phyloP scores from a whole-genome alignment of 2,797 vertebrate species.

The Ctenopoma multispine region DNA sequence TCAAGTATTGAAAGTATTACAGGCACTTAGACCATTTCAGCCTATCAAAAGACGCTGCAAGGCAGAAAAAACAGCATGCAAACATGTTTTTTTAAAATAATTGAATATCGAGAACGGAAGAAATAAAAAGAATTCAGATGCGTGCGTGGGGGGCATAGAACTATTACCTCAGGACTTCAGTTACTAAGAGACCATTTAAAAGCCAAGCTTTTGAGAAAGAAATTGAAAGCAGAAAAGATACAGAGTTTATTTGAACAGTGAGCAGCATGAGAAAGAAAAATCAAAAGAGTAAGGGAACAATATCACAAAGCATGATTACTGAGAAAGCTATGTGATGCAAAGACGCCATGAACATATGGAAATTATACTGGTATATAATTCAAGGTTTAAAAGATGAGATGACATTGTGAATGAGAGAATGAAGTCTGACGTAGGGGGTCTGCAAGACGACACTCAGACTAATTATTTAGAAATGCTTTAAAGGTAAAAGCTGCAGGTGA shows the following conservation, averaged over 20 bases:
- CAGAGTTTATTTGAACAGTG: slow-evolving; percentile 49
- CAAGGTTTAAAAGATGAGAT: slow-evolving; percentile 50
- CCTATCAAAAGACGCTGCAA: background rate
- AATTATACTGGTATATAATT: slow-evolving; percentile 47
- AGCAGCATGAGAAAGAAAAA: slow-evolving; percentile 19
- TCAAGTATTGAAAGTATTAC: background rate
- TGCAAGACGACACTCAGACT: slow-evolving; percentile 34
- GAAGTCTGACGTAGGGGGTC: slow-evolving; percentile 50
- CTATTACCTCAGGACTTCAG: slow-evolving; percentile 27
- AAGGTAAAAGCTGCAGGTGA: slow-evolving; percentile 54
- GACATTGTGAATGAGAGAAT: slow-evolving; percentile 51
- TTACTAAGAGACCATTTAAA: slow-evolving; percentile 47
- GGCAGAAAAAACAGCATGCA: slow-evolving; percentile 3
- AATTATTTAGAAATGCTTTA: slow-evolving; percentile 63
- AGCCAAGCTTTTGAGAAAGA: slow-evolving; percentile 43
- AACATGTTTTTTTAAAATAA: slow-evolving; percentile 2
- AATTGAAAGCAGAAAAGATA: slow-evolving; percentile 39
- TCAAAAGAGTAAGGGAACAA: slow-evolving; percentile 27
- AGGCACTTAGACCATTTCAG: background rate
- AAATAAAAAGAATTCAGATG: slow-evolving; percentile 20
- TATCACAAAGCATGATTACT: slow-evolving; percentile 41
- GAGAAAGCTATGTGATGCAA: slow-evolving; percentile 25
- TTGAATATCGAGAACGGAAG: background rate
- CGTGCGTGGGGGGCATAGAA: background rate
- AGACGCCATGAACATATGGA: slow-evolving; percentile 37